Evolutionary conservation across 2,113 vertebrate species (phyloP).

Genomic region (Cyanoramphus novaezelandiae): DNA sequence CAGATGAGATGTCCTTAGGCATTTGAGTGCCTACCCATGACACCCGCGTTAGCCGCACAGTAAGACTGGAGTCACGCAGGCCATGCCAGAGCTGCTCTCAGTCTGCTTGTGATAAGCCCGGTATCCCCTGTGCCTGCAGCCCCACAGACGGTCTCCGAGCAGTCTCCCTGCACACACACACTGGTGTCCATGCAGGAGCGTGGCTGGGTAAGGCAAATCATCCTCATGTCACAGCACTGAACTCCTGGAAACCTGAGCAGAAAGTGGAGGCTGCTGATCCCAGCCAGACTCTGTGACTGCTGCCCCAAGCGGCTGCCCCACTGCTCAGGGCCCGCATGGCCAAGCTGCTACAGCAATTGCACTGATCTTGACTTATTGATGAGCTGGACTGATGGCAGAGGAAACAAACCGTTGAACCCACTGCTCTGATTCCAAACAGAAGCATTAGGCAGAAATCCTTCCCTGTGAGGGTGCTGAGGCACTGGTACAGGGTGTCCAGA

Average conservation of each 20-base stretch:
- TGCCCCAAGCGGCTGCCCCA: neutral
- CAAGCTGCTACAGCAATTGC: neutral
- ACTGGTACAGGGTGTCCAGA: neutral
- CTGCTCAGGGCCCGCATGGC: neutral
- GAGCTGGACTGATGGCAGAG: neutral
- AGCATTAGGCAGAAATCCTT: neutral
- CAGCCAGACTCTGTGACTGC: rapidly evolving
- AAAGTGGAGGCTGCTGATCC: neutral
- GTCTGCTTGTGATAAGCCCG: too few species aligned
- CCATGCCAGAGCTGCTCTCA: neutral
- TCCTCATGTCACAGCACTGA: neutral
- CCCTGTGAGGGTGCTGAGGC: neutral
- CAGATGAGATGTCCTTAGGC: neutral
- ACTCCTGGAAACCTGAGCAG: neutral
- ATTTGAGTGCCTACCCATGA: too few species aligned
- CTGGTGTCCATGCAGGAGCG: neutral
- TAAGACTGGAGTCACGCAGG: neutral
- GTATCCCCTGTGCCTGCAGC: neutral
- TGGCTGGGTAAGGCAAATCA: neutral
- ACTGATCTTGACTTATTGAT: neutral
- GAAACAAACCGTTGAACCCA: neutral
- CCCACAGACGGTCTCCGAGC: rapidly evolving
- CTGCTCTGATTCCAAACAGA: neutral
- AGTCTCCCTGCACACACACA: neutral
- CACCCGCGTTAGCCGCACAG: rapidly evolving